A percentile compares a stretch with the other conserved stretches of the same genome.
Evolutionary conservation across 1,140 invertebrate species (phyloP).

Genomic region (Bemisia tabaci): DNA sequence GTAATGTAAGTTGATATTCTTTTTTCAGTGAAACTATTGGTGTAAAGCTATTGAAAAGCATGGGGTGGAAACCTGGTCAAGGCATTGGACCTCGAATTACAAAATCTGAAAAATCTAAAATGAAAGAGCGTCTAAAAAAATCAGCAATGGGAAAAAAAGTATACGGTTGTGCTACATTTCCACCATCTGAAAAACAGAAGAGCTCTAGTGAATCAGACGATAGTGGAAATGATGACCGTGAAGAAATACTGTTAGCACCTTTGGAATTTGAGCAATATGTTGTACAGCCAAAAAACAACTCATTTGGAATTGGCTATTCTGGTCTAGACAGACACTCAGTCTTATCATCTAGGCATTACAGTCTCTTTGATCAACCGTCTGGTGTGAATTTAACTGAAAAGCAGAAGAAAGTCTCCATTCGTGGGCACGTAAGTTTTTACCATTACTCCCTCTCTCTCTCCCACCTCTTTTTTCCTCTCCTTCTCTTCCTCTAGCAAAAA

Average conservation of each 20-base stretch:
- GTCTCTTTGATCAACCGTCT: slow-evolving; percentile 26
- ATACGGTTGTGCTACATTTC: slow-evolving; percentile 54
- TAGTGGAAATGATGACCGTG: slow-evolving; percentile 35
- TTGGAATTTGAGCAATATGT: slow-evolving; percentile 62
- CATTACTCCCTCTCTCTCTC: no score
- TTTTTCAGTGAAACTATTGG: slow-evolving; percentile 67
- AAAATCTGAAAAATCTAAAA: slow-evolving; percentile 39
- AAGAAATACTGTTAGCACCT: slow-evolving; percentile 58
- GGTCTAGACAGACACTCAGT: slow-evolving; percentile 53
- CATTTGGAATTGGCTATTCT: slow-evolving; percentile 79
- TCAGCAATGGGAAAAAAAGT: slow-evolving; percentile 32
- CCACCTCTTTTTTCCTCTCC: no score
- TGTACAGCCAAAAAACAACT: slow-evolving; percentile 60
- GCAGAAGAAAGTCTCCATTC: slow-evolving; percentile 59
- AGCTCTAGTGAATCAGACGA: slow-evolving; percentile 18
- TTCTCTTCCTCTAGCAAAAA: no score
- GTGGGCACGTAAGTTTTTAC: slow-evolving; percentile 54
- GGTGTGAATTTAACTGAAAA: slow-evolving; percentile 24
- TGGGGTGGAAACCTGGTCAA: slow-evolving; percentile 84
- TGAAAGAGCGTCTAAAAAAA: slow-evolving; percentile 30
- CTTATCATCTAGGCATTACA: slow-evolving; percentile 31
- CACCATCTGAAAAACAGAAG: slow-evolving; percentile 16
- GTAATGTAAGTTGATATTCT: no score
- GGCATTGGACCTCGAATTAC: slow-evolving; percentile 67
- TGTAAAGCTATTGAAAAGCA: slow-evolving; percentile 64